phyloP scores from a whole-genome alignment of 2,113 vertebrate genomes.

The Perccottus glenii region DNA sequence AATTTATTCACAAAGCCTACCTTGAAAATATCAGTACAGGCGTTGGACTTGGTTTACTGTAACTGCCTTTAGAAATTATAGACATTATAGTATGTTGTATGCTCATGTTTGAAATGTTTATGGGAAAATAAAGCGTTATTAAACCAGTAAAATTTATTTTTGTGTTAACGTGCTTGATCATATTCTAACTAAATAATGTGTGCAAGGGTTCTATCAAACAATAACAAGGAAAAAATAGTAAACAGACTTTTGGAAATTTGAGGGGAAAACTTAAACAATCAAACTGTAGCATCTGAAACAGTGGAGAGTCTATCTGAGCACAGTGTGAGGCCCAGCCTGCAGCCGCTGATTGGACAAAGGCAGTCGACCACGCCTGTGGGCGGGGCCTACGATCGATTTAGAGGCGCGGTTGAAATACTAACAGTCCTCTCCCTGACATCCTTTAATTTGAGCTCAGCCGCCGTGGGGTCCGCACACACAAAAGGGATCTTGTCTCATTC shows the following conservation, averaged over 20 bases:
- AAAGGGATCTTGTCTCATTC: conserved; percentile 26
- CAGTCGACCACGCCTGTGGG: conserved; percentile 68
- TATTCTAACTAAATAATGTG: too few species aligned
- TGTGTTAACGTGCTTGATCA: too few species aligned
- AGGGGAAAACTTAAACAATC: not conserved
- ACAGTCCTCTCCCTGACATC: conserved; percentile 57
- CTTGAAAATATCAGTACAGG: too few species aligned
- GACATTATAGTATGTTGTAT: too few species aligned
- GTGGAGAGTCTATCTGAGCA: conserved; percentile 30
- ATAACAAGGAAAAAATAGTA: too few species aligned
- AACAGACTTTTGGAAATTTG: not conserved
- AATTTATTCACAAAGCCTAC: too few species aligned
- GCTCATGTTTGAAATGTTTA: not conserved
- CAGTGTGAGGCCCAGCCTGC: conserved; percentile 33
- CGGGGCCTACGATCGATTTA: conserved; percentile 68
- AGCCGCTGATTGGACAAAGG: conserved; percentile 56
- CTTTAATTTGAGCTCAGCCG: conserved; percentile 71
- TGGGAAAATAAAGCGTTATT: not conserved
- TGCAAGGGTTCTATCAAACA: too few species aligned
- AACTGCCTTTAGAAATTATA: too few species aligned
- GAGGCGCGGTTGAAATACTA: conserved; percentile 78
- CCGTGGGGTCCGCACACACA: conserved; percentile 42
- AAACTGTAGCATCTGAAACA: not conserved
- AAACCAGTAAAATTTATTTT: too few species aligned
- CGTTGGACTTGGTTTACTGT: too few species aligned